Evolutionary conservation across 2,888 invertebrate genomes (phyloP).

Genomic region (Chrysolina haemoptera): DNA sequence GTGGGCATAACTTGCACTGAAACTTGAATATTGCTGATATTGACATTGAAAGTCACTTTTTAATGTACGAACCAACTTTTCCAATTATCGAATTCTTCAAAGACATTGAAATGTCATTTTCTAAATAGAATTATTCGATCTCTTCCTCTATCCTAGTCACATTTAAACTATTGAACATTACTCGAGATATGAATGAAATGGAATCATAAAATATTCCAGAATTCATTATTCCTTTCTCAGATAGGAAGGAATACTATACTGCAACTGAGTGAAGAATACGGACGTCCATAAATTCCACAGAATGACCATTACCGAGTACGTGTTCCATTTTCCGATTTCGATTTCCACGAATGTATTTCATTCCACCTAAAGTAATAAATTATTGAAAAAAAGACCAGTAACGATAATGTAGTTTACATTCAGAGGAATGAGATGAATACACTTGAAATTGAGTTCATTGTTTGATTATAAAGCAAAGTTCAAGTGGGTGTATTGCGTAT

Average conservation of each 20-base stretch:
- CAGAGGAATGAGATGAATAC: not conserved
- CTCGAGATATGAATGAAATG: not conserved
- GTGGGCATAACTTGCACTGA: too few relatives aligned
- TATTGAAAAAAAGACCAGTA: constrained; percentile 5
- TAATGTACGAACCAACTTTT: too few relatives aligned
- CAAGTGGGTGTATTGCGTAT: too few relatives aligned
- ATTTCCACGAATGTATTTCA: constrained; percentile 7
- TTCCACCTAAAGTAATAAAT: not conserved
- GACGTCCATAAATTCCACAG: not conserved
- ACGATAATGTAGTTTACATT: not conserved
- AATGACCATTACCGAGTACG: not conserved
- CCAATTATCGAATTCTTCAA: too few relatives aligned
- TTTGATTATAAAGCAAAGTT: too few relatives aligned
- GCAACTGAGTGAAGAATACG: constrained; percentile 1
- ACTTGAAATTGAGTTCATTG: too few relatives aligned
- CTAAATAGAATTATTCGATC: too few relatives aligned
- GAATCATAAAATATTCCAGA: not conserved
- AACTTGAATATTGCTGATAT: too few relatives aligned
- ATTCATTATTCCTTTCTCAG: not conserved
- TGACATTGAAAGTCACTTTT: too few relatives aligned
- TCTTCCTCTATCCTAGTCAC: not conserved
- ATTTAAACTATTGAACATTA: not conserved
- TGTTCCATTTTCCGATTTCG: constrained; percentile 8
- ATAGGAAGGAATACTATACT: constrained; percentile 2
- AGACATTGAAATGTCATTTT: too few relatives aligned